Conservation (phyloP, 1,140 invertebrate species). For the Oncopeltus fasciatus region DNA sequence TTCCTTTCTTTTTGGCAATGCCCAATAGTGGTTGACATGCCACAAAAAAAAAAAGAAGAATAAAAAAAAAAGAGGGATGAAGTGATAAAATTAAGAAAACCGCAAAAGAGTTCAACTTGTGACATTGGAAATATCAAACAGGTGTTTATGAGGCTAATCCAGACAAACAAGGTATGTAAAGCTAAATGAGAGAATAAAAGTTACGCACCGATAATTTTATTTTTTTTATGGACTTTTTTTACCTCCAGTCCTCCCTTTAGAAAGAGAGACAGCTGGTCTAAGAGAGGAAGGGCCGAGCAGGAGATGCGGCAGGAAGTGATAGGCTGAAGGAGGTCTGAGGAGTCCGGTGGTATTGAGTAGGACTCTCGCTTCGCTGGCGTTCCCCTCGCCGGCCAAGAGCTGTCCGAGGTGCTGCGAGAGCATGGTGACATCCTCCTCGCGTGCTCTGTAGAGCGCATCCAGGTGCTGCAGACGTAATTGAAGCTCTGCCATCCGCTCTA, state of each 20-base stretch:
- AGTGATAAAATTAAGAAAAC: no score
- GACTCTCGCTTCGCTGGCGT: constrained; percentile 19
- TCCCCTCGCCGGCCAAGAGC: constrained; percentile 18
- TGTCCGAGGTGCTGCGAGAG: constrained; percentile 44
- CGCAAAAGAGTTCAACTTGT: no score
- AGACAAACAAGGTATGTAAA: no score
- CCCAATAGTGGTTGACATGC: no score
- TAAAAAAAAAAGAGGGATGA: no score
- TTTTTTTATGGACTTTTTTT: no score
- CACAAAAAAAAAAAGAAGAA: no score
- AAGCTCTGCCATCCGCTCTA: constrained; percentile 51
- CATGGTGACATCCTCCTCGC: constrained; percentile 52
- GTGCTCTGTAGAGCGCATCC: constrained; percentile 50
- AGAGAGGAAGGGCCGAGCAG: constrained; percentile 62
- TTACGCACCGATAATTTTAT: no score
- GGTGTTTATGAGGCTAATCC: no score
- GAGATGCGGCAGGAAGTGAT: constrained; percentile 77
- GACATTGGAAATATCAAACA: no score
- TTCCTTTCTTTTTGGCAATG: no score
- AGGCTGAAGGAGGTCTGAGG: constrained; percentile 58
- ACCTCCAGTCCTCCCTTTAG: constrained; percentile 54
- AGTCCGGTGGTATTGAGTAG: constrained; percentile 30
- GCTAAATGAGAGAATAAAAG: no score
- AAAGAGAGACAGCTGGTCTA: constrained; percentile 60
- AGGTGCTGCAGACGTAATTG: constrained; percentile 53